Conservation (phyloP, 2,888 invertebrate genomes). For the Desoria tigrina region DNA sequence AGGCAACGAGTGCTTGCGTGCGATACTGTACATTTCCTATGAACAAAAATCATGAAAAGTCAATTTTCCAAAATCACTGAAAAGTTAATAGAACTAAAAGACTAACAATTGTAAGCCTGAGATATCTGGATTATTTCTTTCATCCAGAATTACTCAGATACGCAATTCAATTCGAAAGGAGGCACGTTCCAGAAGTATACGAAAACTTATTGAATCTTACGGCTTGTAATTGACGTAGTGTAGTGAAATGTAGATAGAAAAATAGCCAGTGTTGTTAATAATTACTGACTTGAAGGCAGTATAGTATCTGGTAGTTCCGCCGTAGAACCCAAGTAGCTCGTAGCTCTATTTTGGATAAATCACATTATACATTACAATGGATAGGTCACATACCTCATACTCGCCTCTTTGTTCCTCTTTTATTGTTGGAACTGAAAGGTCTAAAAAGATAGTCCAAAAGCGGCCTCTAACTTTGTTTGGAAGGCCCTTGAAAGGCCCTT, state of each 20-base stretch:
- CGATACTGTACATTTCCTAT: conserved; percentile 80
- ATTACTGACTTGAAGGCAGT: too few species aligned
- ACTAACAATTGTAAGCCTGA: too few species aligned
- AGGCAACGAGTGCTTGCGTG: conserved; percentile 89
- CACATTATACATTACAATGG: not conserved
- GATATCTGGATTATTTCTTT: too few species aligned
- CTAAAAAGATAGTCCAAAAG: conserved; percentile 78
- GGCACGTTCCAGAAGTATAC: too few species aligned
- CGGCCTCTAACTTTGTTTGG: conserved; percentile 87
- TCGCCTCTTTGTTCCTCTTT: conserved; percentile 77
- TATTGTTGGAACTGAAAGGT: conserved; percentile 73
- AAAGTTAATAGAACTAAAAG: not conserved
- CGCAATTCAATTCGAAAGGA: too few species aligned
- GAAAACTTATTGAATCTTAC: too few species aligned
- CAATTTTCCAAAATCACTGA: not conserved
- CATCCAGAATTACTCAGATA: too few species aligned
- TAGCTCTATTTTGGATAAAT: not conserved
- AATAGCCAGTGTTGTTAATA: too few species aligned
- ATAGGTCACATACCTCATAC: conserved; percentile 64
- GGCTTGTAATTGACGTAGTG: too few species aligned
- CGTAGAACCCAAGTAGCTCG: too few species aligned
- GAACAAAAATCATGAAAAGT: conserved; percentile 12
- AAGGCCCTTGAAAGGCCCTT: conserved; percentile 94
- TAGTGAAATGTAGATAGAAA: too few species aligned
- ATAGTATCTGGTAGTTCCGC: too few species aligned